These are phyloP conservation scores for Noctua janthina DNA, from an alignment of 2,888 invertebrate species.

Conservation along the genomic window DNA sequence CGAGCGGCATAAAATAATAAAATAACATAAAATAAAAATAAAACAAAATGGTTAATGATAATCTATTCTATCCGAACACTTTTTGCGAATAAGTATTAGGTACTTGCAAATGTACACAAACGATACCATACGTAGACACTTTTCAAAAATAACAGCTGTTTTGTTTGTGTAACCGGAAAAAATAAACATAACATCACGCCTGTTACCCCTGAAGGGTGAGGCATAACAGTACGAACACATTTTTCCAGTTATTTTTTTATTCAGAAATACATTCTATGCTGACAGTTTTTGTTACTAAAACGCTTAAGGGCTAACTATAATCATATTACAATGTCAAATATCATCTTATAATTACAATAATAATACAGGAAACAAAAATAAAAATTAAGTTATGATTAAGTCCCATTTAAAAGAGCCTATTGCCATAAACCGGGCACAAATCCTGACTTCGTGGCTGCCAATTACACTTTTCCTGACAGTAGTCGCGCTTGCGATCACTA, in stretches of 20 bases:
- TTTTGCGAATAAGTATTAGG: not conserved
- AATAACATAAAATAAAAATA: too few species aligned
- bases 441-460: not conserved
- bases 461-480: not conserved
- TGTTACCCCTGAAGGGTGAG: not conserved
- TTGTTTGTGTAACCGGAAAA: conserved; percentile 48
- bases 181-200: conserved; percentile 32
- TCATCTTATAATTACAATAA: too few species aligned
- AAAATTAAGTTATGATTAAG: not conserved
- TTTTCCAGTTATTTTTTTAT: not conserved
- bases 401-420: not conserved
- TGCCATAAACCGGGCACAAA: not conserved
- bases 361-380: too few species aligned
- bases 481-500: not conserved
- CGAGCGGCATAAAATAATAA: too few species aligned
- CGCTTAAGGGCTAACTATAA: too few species aligned
- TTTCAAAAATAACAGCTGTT: conserved; percentile 30
- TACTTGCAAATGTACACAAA: conserved; percentile 43
- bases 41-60: not conserved
- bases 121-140: conserved; percentile 17
- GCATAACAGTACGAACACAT: not conserved
- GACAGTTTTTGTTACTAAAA: too few species aligned
- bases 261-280: too few species aligned
- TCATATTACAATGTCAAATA: too few species aligned
- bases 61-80: conserved; percentile 7